phyloP scores from a whole-genome alignment of 1,140 invertebrate genomes.

The Bombus superbus region DNA sequence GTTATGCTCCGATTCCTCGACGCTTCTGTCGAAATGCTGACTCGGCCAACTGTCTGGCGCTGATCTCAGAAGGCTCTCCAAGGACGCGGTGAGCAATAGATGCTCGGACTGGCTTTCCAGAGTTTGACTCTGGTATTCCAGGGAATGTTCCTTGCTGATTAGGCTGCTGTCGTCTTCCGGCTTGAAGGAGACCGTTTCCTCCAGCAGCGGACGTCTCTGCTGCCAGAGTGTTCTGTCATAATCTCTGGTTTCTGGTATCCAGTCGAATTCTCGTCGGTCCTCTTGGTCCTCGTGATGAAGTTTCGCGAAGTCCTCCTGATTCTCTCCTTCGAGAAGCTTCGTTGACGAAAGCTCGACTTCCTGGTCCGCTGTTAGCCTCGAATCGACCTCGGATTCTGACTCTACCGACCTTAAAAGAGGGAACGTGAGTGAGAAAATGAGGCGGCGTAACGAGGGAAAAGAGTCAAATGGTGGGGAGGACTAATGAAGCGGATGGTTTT shows the following conservation, averaged over 20 bases:
- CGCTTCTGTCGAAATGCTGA: slow-evolving; percentile 14
- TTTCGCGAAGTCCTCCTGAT: not conserved
- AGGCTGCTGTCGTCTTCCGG: slow-evolving; percentile 63
- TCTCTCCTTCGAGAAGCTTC: not conserved
- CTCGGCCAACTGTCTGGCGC: slow-evolving; percentile 30
- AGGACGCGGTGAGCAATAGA: slow-evolving; percentile 29
- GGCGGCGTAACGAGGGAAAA: not conserved
- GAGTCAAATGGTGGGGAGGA: too few species aligned
- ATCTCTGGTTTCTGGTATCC: not conserved
- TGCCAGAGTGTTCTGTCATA: slow-evolving; percentile 26
- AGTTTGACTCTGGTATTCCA: slow-evolving; percentile 73
- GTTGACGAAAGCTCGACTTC: not conserved
- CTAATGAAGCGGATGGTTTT: slow-evolving; percentile 19
- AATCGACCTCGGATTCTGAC: not conserved
- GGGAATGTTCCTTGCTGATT: slow-evolving; percentile 70
- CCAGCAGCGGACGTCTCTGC: slow-evolving; percentile 40
- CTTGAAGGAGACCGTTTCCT: slow-evolving; percentile 10
- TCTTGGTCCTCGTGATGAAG: too few species aligned
- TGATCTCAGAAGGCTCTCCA: slow-evolving; percentile 44
- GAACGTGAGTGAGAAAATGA: not conserved
- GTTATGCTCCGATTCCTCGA: slow-evolving; percentile 23
- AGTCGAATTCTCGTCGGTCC: not conserved
- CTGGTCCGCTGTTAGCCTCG: not conserved
- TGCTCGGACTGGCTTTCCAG: slow-evolving; percentile 66
- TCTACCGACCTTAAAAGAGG: slow-evolving; percentile 24